phyloP scores from a whole-genome alignment of 30 jellyfish, hydroid and myxozoan species.

The Haliclystus octoradiatus region DNA sequence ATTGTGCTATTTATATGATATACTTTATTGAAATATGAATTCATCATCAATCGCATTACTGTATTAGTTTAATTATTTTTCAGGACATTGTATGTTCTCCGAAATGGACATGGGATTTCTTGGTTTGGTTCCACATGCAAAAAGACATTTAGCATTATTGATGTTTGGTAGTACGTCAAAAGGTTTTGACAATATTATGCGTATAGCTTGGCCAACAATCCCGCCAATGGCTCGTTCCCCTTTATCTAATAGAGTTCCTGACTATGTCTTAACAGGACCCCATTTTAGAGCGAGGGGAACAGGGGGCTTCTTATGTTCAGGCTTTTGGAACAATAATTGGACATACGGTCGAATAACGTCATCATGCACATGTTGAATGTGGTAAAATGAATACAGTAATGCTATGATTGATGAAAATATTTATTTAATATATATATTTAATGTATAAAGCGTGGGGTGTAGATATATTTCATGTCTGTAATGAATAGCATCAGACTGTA shows the following conservation, averaged over 20 bases:
- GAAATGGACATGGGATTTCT: not conserved
- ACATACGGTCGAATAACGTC: not conserved
- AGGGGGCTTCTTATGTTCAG: not conserved
- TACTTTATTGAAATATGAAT: no score
- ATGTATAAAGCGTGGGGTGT: no score
- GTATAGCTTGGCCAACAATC: constrained; percentile 11
- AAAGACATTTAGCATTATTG: not conserved
- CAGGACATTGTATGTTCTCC: not conserved
- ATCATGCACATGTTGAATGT: not conserved
- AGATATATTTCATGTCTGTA: no score
- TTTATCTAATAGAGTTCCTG: constrained; percentile 10
- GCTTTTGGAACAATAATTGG: not conserved
- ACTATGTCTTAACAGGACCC: not conserved
- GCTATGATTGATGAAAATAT: no score
- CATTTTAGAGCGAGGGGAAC: not conserved
- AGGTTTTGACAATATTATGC: not conserved
- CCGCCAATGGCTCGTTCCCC: constrained; percentile 33
- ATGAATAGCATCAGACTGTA: no score
- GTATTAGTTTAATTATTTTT: not conserved
- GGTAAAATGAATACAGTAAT: no score
- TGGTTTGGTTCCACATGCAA: not conserved
- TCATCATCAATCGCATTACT: no score
- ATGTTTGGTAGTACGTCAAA: not conserved
- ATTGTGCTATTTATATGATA: no score
- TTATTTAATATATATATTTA: no score